phyloP scores from a whole-genome alignment of 1,140 invertebrate genomes.

The Ceratosolen solmsi region DNA sequence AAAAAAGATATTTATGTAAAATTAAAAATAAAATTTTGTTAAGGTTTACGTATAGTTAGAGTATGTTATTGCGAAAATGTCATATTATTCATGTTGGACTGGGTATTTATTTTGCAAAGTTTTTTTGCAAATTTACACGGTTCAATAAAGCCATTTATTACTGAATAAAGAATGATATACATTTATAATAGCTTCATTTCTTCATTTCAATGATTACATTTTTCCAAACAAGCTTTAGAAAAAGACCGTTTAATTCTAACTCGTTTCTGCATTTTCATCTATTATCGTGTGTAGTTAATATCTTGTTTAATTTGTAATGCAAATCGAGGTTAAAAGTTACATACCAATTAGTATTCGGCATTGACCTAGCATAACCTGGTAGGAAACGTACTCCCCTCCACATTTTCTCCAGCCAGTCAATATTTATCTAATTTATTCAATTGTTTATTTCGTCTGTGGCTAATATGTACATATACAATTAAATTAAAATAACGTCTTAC shows the following conservation, averaged over 20 bases:
- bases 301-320: conserved; percentile 52
- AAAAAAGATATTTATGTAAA: background rate
- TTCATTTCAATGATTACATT: background rate
- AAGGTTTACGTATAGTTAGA: background rate
- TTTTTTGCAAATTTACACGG: conserved; percentile 51
- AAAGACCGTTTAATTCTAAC: background rate
- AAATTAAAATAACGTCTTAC: too few relatives aligned
- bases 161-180: background rate
- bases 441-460: conserved; percentile 1
- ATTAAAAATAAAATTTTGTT: background rate
- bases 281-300: conserved; percentile 54
- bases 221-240: background rate
- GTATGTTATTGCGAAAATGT: background rate
- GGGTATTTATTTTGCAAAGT: conserved; percentile 37
- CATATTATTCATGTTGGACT: conserved; percentile 15
- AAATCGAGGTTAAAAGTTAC: conserved; percentile 64
- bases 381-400: too few relatives aligned
- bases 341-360: conserved; percentile 68
- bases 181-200: background rate
- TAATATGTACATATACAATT: background rate
- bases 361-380: conserved; percentile 61
- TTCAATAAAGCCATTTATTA: conserved; percentile 27
- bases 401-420: too few relatives aligned
- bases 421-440: background rate
- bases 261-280: background rate